phyloP scores from a whole-genome alignment of 2,113 vertebrate species.

The Megaleporinus macrocephalus region DNA sequence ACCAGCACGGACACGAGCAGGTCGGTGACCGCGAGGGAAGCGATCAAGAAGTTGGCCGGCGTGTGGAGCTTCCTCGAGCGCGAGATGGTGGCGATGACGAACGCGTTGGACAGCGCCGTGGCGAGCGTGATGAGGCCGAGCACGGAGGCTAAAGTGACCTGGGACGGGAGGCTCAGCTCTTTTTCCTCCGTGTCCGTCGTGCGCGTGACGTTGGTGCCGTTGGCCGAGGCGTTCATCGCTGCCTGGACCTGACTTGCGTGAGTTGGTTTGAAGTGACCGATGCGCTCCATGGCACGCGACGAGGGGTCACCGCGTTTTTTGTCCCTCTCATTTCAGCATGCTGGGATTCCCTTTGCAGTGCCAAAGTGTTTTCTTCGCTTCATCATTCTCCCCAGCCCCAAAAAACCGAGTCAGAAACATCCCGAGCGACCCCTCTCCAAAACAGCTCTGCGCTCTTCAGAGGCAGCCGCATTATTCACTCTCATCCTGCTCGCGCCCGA shows the following conservation, averaged over 20 bases:
- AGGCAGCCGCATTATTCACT: background rate
- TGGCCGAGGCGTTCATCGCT: slow-evolving; percentile 64
- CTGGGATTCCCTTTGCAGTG: background rate
- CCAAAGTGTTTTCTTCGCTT: slow-evolving; percentile 37
- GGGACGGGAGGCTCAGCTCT: slow-evolving; percentile 65
- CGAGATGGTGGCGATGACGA: slow-evolving; percentile 94
- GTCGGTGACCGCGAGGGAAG: slow-evolving; percentile 94
- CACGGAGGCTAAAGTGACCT: slow-evolving; percentile 80
- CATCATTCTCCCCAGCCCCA: background rate
- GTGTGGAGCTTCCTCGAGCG: slow-evolving; percentile 95
- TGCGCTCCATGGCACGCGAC: slow-evolving; percentile 78
- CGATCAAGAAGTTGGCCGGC: slow-evolving; percentile 98
- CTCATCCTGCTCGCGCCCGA: background rate
- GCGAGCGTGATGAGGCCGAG: slow-evolving; percentile 90
- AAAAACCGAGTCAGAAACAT: background rate
- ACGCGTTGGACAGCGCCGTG: slow-evolving; percentile 93
- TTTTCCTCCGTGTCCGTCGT: slow-evolving; percentile 47
- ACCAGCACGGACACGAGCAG: slow-evolving; percentile 95
- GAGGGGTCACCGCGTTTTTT: slow-evolving; percentile 9
- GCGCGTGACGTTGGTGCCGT: slow-evolving; percentile 57
- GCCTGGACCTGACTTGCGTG: slow-evolving; percentile 49
- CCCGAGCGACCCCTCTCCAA: background rate
- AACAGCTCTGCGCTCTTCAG: background rate
- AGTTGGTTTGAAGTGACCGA: slow-evolving; percentile 69
- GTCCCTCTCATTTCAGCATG: slow-evolving; percentile 25